Evolutionary conservation across 2,797 vertebrate genomes (phyloP), one percentile per base, ranked within the genome.

Genomic region (Chromobotia macracanthus): DNA sequence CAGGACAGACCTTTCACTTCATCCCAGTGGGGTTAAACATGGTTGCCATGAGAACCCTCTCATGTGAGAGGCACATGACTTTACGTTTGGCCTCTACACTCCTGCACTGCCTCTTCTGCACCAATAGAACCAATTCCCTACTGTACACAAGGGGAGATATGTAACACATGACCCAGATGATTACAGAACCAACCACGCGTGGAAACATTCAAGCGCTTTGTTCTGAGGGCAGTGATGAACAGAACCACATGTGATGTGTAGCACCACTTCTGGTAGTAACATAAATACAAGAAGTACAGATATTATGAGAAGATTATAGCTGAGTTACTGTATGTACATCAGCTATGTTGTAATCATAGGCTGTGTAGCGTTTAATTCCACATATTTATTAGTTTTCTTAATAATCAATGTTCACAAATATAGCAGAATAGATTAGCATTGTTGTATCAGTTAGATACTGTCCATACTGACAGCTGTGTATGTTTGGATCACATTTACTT

Each of bases 71-170:
- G 66, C 72, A 60, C 65, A 68, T 76, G 67, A 69, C 65, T 79
- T 21, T 64, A 77, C 61, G 76, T 80, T 25, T 81, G 61, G 56
- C 65, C 72, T 82, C 79, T 80, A 60, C 35, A 41, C 79, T 56
- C 53, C 71, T 51, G 81, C 81, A 72, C n/a, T 77, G 56, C 66
- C 67, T 67, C 63, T 76, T 74, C 61, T 72, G 66, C 55, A 50
- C 77, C 69, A 80, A 28, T 7, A 64, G 38, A 51, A 65, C 28
- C 46, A 35, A 44, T 72, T 58, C 48, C 67, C 56, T 6, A 72
- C 58, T 58, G 50, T 78, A 75, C 67, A 19, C 61, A 55, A 67
- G 38, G 19, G 72, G 19, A 31, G 64, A 72, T 35, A 77, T 56
- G 72, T 38, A 67, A 65, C 73, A 50, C 69, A 67, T 80, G 56